These are phyloP conservation scores for Leuciscus waleckii DNA, from an alignment of 2,797 vertebrate genomes.

Conservation along the genomic window DNA sequence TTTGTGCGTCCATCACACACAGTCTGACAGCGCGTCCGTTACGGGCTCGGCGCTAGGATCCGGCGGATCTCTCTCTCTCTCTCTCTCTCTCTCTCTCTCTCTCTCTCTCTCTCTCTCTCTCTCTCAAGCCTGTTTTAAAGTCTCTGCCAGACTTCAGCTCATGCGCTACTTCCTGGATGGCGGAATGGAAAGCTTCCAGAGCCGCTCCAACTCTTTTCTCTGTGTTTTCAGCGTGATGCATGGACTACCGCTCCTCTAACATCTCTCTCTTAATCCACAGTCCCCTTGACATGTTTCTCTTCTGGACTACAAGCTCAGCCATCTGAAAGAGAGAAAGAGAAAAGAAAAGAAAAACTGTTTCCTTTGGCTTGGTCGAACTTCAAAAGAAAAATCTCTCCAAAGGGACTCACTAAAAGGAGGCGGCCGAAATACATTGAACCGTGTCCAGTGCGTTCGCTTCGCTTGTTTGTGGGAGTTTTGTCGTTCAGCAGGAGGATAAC, in stretches of 20 bases:
- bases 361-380: conserved; percentile 64
- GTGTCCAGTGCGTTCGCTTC: conserved; percentile 6
- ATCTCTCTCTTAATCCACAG: conserved; percentile 43
- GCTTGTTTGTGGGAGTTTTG: conserved; percentile 36
- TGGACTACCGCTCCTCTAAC: conserved; percentile 58
- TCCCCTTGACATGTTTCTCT: conserved; percentile 63
- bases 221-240: conserved; percentile 67
- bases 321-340: conserved; percentile 35
- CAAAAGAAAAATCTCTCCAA: conserved; percentile 45
- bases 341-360: conserved; percentile 59
- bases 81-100: conserved; percentile 48
- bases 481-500: conserved; percentile 70
- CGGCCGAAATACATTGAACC: conserved; percentile 47
- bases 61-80: conserved; percentile 69
- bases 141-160: conserved; percentile 87
- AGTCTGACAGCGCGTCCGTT: neutral
- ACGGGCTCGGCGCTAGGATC: conserved; percentile 81
- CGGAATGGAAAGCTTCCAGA: conserved; percentile 87
- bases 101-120: conserved; percentile 42
- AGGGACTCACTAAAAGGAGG: conserved; percentile 1
- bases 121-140: conserved; percentile 87
- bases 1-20: conserved; percentile 32
- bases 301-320: conserved; percentile 63
- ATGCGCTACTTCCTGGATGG: conserved; percentile 90
- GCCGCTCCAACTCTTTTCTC: conserved; percentile 72